Evolutionary conservation across 2,113 vertebrate genomes (phyloP), one percentile per base, ranked within the genome.

Genomic region (Entelurus aequoreus): DNA sequence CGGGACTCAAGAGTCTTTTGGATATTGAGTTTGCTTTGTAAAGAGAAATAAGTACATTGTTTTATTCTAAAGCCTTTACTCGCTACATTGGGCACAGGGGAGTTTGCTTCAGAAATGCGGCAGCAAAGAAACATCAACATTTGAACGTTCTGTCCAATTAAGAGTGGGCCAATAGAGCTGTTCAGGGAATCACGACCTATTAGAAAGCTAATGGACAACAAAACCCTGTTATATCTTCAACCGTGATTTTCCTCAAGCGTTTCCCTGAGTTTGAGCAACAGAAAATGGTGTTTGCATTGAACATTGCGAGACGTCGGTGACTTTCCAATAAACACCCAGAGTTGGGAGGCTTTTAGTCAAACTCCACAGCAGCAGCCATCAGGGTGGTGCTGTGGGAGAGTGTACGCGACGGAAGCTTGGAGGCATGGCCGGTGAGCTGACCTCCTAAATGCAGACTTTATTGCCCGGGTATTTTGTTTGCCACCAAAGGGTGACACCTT

Each of bases 401-500:
- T 76, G 40, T 54, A 60, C 16, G 10, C 78, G 76, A 69, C 69
- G 78, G 83, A 75, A 72, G 72, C 59, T 74, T 57, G 54, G 68
- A 77, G 71, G 69, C 48, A 62, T 21, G 48, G 62, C 44, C 10
- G 1, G 64, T 60, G 37, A 49, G 60, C 66, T 87, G 77, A 83
- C 79, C 83, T 75, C 80, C 56, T 67, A 79, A 79, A 83, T 68
- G 52, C 15, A 1, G 64, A 70, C 72, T 79, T 86, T 79, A 88
- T 77, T 79, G 77, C 60, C 68, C 70, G 53, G 75, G 68, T 78
- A 67, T 79, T 87, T 88, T 84, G 71, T 83, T 80, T 72, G 74
- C 64, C 66, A 57, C 62, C 13, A 38, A 54, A 55, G 63, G 68
- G 63, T 67, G 72, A 74, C 68, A 67, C 74, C 70, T 71, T 28